phyloP scores from a whole-genome alignment of 92 coral and sea anemone genomes.

The Hydrozoanthus gracilis region DNA sequence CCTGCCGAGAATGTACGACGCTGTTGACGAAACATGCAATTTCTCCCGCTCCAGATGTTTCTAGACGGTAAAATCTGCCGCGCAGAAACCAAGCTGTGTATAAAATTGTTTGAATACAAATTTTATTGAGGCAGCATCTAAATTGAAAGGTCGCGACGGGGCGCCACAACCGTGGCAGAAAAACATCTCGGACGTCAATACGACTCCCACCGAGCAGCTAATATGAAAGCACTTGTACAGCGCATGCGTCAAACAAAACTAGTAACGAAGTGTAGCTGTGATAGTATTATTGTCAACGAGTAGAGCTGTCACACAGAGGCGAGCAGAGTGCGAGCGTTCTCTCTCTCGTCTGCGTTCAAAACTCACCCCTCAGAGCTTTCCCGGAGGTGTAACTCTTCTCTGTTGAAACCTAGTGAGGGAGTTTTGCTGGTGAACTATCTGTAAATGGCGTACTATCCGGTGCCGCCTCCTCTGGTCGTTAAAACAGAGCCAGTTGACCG shows the following conservation, averaged over 20 bases:
- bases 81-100: slow-evolving; percentile 69
- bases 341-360: background rate
- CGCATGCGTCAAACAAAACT: slow-evolving; percentile 16
- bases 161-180: slow-evolving; percentile 72
- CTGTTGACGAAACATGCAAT: background rate
- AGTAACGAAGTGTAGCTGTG: slow-evolving; percentile 39
- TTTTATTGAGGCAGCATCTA: slow-evolving; percentile 91
- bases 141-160: slow-evolving; percentile 92
- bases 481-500: slow-evolving; percentile 65
- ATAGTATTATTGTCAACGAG: slow-evolving; percentile 24
- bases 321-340: background rate
- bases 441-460: slow-evolving; percentile 25
- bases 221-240: slow-evolving; percentile 37
- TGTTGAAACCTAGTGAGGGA: background rate
- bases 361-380: background rate
- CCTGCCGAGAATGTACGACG: background rate
- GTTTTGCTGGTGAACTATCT: background rate
- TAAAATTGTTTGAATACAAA: slow-evolving; percentile 90
- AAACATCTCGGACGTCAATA: slow-evolving; percentile 72
- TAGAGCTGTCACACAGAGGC: slow-evolving; percentile 39
- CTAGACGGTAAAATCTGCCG: background rate
- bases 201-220: slow-evolving; percentile 86
- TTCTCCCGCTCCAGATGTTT: slow-evolving; percentile 41
- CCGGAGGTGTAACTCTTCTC: background rate
- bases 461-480: slow-evolving; percentile 50